Evolutionary conservation across 2,113 vertebrate species (phyloP).

Genomic region (Etheostoma spectabile): DNA sequence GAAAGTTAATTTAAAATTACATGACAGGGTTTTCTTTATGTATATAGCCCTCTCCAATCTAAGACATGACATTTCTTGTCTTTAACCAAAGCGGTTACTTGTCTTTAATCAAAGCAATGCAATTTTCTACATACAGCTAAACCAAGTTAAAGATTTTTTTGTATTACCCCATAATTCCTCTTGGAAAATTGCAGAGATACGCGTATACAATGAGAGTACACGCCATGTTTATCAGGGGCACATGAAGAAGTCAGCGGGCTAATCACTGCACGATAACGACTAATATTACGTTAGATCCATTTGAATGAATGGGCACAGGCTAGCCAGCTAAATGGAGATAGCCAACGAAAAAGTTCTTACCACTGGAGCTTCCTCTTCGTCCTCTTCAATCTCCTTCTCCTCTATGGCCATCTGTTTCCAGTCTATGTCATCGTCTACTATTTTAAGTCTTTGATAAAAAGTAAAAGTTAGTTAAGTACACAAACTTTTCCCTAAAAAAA

Average conservation of each 20-base stretch:
- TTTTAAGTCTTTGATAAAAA: conserved; percentile 87
- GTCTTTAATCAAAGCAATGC: background rate
- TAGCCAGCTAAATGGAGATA: conserved; percentile 10
- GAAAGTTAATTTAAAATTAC: background rate
- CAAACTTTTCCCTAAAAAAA: background rate
- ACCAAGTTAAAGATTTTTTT: too few relatives aligned
- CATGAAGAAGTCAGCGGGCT: background rate
- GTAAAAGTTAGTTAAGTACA: background rate
- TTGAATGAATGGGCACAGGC: conserved; percentile 1
- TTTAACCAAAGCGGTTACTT: background rate
- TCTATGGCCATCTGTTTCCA: conserved; percentile 86
- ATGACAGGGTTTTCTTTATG: background rate
- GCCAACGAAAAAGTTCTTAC: conserved; percentile 65
- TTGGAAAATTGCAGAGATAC: background rate
- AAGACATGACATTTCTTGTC: background rate
- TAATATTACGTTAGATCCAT: too few relatives aligned
- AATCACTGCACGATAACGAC: background rate
- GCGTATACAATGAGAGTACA: background rate
- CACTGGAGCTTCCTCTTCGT: conserved; percentile 91
- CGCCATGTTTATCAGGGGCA: background rate
- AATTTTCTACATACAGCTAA: too few relatives aligned
- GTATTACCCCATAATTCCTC: background rate
- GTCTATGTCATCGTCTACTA: conserved; percentile 94
- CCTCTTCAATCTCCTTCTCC: conserved; percentile 74
- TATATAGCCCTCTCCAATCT: background rate